Base-by-base conservation (phyloP, 92 coral and sea anemone species). In the Parazoanthus swiftii region DNA sequence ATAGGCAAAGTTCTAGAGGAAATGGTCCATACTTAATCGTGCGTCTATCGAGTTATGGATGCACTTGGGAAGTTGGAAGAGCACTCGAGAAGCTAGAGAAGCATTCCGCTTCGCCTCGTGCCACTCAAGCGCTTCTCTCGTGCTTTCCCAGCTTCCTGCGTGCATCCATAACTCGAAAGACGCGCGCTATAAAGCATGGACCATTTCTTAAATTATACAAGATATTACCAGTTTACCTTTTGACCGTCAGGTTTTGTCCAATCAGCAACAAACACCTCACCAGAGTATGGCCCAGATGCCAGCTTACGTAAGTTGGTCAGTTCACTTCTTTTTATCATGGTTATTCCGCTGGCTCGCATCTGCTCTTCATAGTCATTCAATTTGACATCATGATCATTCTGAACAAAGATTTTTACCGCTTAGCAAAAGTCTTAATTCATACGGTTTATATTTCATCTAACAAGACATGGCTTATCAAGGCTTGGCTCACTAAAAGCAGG, bases 191-290 rank as follows among this genome's bases (percentile, higher is more conserved):
- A n/a, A n/a, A n/a, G n/a, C n/a, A n/a, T n/a, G n/a, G n/a, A n/a
- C n/a, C n/a, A n/a, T n/a, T n/a, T n/a, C n/a, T n/a, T n/a, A n/a
- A n/a, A n/a, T n/a, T n/a, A n/a, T 13, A 63, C 70, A 63, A 63
- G 8, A 3, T 73, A 33, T 0, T 11, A 73, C 42, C 25, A 73
- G 16, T 44, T 77, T 48, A 77, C 82, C 82, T 48, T 79, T 54
- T 79, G 36, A 13, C 67, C 67, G n/a, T 79, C 66, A 46, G 59
- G 65, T 46, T 79, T 79, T 10, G 18, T n/a, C 82, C 82, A 79
- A 18, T 79, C 82, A 25, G 82, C 82, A 79, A 79, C 82, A 51
- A 16, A 79, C 36, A 79, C 82, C 63, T 79, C 82, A 46, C 82
- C 82, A 79, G 82, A 79, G 66, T 25, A 79, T 3, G 82, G 82